These are phyloP conservation scores for Nyctereutes procyonoides DNA, from an alignment of 2,113 vertebrate species.

Conservation along the genomic window DNA sequence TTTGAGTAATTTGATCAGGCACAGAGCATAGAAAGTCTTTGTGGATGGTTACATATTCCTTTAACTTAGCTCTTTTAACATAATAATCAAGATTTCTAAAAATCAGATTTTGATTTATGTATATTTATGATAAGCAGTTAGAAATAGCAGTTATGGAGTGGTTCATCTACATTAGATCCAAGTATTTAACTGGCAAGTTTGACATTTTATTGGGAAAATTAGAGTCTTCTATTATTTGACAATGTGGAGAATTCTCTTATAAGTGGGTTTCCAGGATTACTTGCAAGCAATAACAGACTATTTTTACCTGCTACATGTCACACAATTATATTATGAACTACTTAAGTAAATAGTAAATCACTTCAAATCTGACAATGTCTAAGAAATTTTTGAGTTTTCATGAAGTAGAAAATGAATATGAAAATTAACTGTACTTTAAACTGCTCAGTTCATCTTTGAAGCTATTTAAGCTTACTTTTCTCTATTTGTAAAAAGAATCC, in stretches of 20 bases:
- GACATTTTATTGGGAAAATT: slow-evolving; percentile 11
- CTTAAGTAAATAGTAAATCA: slow-evolving; percentile 14
- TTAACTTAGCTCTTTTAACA: background rate
- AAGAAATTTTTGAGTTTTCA: background rate
- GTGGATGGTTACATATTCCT: background rate
- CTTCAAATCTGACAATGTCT: background rate
- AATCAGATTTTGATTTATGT: background rate
- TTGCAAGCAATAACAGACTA: background rate
- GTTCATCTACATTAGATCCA: slow-evolving; percentile 2
- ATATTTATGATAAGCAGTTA: slow-evolving; percentile 16
- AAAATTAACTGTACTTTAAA: background rate
- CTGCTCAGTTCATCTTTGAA: background rate
- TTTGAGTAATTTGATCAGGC: slow-evolving; percentile 6
- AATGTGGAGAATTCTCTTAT: background rate
- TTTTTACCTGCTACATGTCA: background rate
- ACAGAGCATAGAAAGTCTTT: slow-evolving; percentile 16
- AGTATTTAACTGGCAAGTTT: slow-evolving; percentile 29
- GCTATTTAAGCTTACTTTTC: background rate
- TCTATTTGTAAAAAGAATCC: background rate
- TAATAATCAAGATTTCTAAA: background rate
- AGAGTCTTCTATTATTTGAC: background rate
- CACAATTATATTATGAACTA: background rate
- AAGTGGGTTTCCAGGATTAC: background rate
- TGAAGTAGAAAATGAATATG: background rate
- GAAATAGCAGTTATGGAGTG: slow-evolving; percentile 4